Conservation (phyloP, 2,797 vertebrate species). For the Danio kyathit region DNA sequence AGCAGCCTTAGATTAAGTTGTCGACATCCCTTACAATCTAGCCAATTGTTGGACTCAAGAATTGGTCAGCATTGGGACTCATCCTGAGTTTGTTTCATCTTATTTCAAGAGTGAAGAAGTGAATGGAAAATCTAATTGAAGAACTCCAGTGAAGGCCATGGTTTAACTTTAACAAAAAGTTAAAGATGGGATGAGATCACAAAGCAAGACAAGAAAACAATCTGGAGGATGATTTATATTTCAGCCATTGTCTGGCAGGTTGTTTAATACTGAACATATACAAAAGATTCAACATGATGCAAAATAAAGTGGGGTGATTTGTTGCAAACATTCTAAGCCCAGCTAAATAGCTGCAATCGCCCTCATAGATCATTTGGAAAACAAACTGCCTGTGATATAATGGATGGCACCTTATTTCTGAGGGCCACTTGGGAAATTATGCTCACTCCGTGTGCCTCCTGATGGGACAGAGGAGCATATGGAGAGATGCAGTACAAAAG, state of each 20-base stretch:
- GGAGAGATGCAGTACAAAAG: conserved; percentile 24
- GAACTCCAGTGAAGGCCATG: not conserved
- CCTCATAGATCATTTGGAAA: conserved; percentile 22
- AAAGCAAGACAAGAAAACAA: conserved; percentile 25
- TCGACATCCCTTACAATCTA: not conserved
- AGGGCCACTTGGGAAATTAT: conserved; percentile 38
- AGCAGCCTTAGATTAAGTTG: not conserved
- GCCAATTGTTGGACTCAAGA: not conserved
- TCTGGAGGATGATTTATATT: conserved; percentile 16
- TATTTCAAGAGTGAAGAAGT: not conserved
- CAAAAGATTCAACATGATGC: conserved; percentile 8
- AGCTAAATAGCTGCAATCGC: conserved; percentile 12
- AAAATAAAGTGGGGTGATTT: conserved; percentile 7
- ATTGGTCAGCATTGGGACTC: not conserved
- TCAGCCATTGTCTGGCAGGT: not conserved
- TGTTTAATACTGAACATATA: not conserved
- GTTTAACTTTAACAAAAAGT: not conserved
- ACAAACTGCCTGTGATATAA: conserved; percentile 16
- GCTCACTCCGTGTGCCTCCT: conserved; percentile 13
- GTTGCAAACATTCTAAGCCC: not conserved
- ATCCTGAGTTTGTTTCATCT: not conserved
- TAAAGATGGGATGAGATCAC: not conserved
- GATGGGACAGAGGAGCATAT: conserved; percentile 34
- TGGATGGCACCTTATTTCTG: conserved; percentile 23
- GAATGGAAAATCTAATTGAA: not conserved